phyloP scores from a whole-genome alignment of 2,113 vertebrate genomes.

The Anthoscopus minutus region DNA sequence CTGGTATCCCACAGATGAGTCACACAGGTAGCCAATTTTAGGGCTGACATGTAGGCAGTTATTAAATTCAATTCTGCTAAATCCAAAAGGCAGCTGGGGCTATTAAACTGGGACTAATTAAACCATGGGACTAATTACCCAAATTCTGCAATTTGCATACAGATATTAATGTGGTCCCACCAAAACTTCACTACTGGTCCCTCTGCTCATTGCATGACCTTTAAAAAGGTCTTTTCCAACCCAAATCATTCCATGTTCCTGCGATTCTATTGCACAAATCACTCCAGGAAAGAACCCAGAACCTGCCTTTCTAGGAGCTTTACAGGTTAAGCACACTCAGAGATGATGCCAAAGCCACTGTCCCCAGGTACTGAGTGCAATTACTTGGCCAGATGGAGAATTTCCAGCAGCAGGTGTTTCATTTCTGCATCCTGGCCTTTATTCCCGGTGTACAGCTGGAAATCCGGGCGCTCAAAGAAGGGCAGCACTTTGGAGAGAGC shows the following conservation, averaged over 20 bases:
- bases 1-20: background rate
- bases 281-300: background rate
- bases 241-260: background rate
- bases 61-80: background rate
- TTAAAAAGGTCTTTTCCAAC: background rate
- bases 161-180: background rate
- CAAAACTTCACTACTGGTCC: background rate
- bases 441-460: constrained; percentile 85
- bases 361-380: background rate
- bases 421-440: constrained; percentile 66
- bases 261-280: background rate
- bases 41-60: background rate
- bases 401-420: constrained; percentile 78
- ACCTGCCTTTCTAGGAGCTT: background rate
- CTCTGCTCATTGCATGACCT: background rate
- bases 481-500: constrained; percentile 88
- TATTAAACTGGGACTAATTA: background rate
- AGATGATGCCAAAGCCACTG: background rate
- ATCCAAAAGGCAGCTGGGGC: background rate
- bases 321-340: background rate
- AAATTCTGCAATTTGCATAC: background rate
- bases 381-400: constrained; percentile 85
- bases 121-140: background rate
- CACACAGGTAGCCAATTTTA: background rate
- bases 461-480: constrained; percentile 79